Base-by-base conservation (phyloP, 2,797 vertebrate species). In the Acanthopagrus latus region DNA sequence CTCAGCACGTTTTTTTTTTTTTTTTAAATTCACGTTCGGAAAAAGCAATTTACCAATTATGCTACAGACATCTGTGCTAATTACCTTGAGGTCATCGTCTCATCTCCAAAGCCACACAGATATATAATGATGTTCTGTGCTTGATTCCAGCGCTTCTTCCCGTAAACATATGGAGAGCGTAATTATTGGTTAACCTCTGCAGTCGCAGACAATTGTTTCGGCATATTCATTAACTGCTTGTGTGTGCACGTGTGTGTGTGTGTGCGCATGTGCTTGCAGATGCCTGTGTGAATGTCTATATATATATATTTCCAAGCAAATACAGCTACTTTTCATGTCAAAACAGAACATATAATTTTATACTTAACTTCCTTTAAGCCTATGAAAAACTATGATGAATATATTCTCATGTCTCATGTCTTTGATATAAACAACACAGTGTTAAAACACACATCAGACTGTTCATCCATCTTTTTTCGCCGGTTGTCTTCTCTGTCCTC, bases 131-230 rank as follows among this genome's bases (percentile, higher is more conserved):
- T 87, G 81, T 77, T 78, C 58, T 60, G 56, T 44, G 55, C 71
- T 81, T 81, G 43, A 43, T 78, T 90, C 66, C 68, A 78, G 58
- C 3, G 2, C 68, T 52, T 86, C 75, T 70, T 65, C 83, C 65
- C 62, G 78, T 86, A 83, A 91, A 86, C 89, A 92, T 92, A 93
- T 84, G 91, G 92, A 71, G 78, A 77, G 81, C 89, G 82, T 93
- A 88, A 94, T 94, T 87, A 90, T 84, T 85, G 84, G 74, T 92
- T 93, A 93, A 93, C 91, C 92, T 92, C 85, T 58, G 82, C 76
- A 88, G 88, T 87, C 91, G 80, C 70, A 66, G 48, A 78, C 76
- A 74, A 89, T 90, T 83, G 83, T 91, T 90, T 78, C 74, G 72
- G 71, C 81, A 89, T 81, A 89, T 90, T 81, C 67, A 90, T 90